Percentiles rank a stretch among this genome's conserved stretches.
Evolutionary conservation across 2,797 vertebrate species (phyloP).

Genomic region (Otolemur crassicaudatus): DNA sequence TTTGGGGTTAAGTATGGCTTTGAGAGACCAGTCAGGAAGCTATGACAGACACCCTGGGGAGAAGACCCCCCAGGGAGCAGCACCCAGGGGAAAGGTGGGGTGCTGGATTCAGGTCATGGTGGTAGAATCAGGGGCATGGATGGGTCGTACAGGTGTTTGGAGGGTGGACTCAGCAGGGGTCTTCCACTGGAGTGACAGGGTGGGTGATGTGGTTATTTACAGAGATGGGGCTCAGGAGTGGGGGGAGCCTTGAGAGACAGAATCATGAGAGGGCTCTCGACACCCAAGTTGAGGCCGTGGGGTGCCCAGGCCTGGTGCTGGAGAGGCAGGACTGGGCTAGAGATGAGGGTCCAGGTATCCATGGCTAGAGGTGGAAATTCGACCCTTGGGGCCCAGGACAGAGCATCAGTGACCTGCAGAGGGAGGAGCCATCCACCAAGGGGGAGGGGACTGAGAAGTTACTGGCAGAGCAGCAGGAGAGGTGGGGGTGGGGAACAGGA

Average conservation of each 20-base stretch:
- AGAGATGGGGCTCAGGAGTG: not conserved
- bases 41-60: not conserved
- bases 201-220: not conserved
- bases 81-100: not conserved
- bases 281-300: not conserved
- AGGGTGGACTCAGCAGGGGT: not conserved
- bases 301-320: not conserved
- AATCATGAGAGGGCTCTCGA: not conserved
- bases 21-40: not conserved
- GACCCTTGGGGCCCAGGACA: not conserved
- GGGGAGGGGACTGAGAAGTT: not conserved
- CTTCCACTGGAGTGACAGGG: not conserved
- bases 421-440: not conserved
- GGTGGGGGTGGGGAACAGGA: rapidly evolving
- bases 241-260: not conserved
- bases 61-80: not conserved
- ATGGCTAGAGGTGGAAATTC: not conserved
- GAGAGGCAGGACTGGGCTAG: not conserved
- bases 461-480: not conserved
- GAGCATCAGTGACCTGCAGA: rapidly evolving
- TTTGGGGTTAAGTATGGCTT: not conserved
- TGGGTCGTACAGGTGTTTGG: not conserved
- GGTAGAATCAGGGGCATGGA: not conserved
- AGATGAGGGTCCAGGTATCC: not conserved
- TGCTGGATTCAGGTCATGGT: not conserved